These are phyloP conservation scores for Meloidogyne exigua DNA, from an alignment of 1,140 invertebrate genomes.

Conservation along the genomic window DNA sequence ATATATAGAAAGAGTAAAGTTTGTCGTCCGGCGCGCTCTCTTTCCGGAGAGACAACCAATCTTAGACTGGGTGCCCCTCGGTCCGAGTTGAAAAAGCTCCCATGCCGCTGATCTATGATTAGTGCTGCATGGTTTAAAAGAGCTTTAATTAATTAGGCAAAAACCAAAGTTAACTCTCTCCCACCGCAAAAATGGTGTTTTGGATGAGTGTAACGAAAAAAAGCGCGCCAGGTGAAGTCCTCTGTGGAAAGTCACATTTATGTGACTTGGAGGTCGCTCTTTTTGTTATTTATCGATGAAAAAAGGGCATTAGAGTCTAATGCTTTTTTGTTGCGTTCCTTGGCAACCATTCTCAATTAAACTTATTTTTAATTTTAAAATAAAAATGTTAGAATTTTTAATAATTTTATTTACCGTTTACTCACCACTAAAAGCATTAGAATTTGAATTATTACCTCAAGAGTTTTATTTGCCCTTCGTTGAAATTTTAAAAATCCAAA, in stretches of 20 bases:
- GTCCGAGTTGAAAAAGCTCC: not conserved
- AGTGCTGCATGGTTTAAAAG: not conserved
- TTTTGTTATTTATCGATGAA: not conserved
- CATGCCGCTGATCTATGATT: not conserved
- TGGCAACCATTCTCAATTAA: not conserved
- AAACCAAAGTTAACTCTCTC: not conserved
- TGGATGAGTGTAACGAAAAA: constrained; percentile 1
- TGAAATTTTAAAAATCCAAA: not conserved
- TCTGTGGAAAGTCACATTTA: not conserved
- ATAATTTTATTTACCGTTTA: not conserved
- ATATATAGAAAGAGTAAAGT: not conserved
- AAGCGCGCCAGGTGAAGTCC: not conserved
- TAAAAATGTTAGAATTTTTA: not conserved
- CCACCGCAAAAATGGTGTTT: not conserved
- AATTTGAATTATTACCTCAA: not conserved
- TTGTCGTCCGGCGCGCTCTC: not conserved
- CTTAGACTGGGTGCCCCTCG: not conserved
- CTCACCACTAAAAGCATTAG: not conserved
- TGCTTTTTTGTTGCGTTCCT: no score
- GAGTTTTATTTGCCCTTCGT: not conserved
- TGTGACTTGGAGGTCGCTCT: not conserved
- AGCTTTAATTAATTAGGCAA: not conserved
- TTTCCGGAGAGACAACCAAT: constrained; percentile 1
- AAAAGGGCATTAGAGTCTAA: not conserved
- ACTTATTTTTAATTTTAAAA: no score